A percentile compares a stretch with the other conserved stretches of the same genome.
Evolutionary conservation across 2,113 vertebrate genomes (phyloP).

Genomic region (Accipiter cooperii): DNA sequence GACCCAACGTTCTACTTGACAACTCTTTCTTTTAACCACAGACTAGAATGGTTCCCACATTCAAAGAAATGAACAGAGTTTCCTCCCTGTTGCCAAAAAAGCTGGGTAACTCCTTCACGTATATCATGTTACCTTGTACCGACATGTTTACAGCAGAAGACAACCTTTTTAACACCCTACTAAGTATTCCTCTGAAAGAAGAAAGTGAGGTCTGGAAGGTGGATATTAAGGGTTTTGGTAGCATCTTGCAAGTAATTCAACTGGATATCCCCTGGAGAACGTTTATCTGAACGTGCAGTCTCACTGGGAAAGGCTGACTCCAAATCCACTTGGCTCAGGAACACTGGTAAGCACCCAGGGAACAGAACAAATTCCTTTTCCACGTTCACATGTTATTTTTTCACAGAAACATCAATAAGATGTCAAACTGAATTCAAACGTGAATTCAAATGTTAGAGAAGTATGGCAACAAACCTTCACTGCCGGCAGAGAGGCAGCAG

Average conservation of each 20-base stretch:
- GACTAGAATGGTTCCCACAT: neutral
- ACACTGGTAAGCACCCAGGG: neutral
- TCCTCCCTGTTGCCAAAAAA: neutral
- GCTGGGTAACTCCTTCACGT: neutral
- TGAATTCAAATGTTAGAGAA: neutral
- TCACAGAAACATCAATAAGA: neutral
- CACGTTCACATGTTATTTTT: neutral
- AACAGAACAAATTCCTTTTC: neutral
- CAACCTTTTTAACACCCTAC: neutral
- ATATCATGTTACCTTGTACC: neutral
- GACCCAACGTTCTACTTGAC: neutral
- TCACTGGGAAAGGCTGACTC: neutral
- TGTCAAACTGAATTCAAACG: neutral
- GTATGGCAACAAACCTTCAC: neutral
- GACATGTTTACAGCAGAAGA: neutral
- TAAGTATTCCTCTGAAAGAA: neutral
- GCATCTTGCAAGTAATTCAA: neutral
- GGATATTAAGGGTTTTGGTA: neutral
- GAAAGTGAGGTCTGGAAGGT: neutral
- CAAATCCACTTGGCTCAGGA: neutral
- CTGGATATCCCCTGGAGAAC: neutral
- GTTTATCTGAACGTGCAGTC: neutral
- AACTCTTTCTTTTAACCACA: neutral
- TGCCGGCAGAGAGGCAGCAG: neutral
- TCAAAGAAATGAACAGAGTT: neutral